Percentiles rank a stretch among this genome's conserved stretches.
Conservation (phyloP, 1,140 invertebrate genomes). For the Danaus melanippus region DNA sequence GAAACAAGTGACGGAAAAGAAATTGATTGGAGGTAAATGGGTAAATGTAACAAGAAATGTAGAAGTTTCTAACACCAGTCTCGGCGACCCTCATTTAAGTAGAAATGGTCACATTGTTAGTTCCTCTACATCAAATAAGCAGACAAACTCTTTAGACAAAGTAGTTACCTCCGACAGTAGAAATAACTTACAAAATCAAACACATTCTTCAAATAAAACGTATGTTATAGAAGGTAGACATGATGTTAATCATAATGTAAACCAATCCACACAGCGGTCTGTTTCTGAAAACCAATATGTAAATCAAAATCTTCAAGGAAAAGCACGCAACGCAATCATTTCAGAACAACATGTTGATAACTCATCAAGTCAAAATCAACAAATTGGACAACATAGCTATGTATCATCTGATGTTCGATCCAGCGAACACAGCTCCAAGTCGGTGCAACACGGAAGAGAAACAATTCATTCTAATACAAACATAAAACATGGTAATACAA, state of each 20-base stretch:
- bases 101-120: no score
- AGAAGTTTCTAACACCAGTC: slow-evolving; percentile 41
- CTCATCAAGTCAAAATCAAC: slow-evolving; percentile 16
- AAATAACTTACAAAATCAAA: slow-evolving; percentile 14
- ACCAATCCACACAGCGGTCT: slow-evolving; percentile 18
- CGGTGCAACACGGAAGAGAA: no score
- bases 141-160: slow-evolving; percentile 12
- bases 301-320: slow-evolving; percentile 8
- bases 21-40: slow-evolving; percentile 59
- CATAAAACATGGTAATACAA: not conserved
- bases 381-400: slow-evolving; percentile 17
- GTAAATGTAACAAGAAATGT: slow-evolving; percentile 57
- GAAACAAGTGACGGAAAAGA: slow-evolving; percentile 63
- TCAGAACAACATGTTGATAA: slow-evolving; percentile 19
- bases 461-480: no score
- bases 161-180: slow-evolving; percentile 13
- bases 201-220: slow-evolving; percentile 27
- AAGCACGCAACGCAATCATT: slow-evolving; percentile 22
- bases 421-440: slow-evolving; percentile 3
- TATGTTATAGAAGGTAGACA: slow-evolving; percentile 23
- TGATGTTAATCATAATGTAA: slow-evolving; percentile 14
- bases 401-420: slow-evolving; percentile 13
- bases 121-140: slow-evolving; percentile 7
- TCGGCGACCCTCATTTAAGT: slow-evolving; percentile 6
- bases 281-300: slow-evolving; percentile 15